Base-by-base conservation (phyloP, 2,113 vertebrate species). In the Cyprinodon variegatus region DNA sequence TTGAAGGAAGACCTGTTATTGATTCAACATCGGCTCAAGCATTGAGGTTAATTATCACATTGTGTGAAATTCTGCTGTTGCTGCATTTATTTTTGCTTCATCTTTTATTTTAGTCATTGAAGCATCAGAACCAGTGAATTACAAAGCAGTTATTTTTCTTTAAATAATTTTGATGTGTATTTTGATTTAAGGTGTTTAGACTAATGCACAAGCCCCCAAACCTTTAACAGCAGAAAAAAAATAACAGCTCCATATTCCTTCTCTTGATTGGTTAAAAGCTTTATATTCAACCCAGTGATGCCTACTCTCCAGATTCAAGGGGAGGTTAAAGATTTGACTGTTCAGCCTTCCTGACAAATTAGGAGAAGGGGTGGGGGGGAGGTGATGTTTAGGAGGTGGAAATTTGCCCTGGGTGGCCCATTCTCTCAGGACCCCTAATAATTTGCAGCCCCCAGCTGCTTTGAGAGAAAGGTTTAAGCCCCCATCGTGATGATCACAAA, bases 211-310 rank as follows among this genome's bases (percentile, higher is more conserved):
- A 79, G 85, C 84, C 86, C 75, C 83, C 81, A 59, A 76, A 37
- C 78, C 76, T 71, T 64, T 85, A 83, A 87, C 77, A 60, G 82
- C 81, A 70, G 61, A 72, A 53, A 65, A 81, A 83, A 72, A 53
- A 65, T 79, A 83, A 84, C 71, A 69, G 79, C 76, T 79, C 74
- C 83, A 81, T 83, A 81, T 86, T 66, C 78, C 77, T 86, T 72
- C 61, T 89, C 85, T 70, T 82, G 85, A 93, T 91, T 84, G 91
- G 88, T 92, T 92, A 90, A 88, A 83, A 86, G 87, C 87, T 71
- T 61, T 72, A 86, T 29, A 85, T 69, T 71, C 82, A 81, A 87
- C 72, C 78, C 79, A 87, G 91, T 72, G 86, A 85, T 48, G 82
- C 72, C 72, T 86, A 76, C 75, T 80, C 72, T 79, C 63, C 76